A percentile compares a stretch with the other conserved stretches of the same genome.
Evolutionary conservation across 2,888 invertebrate genomes (phyloP).

Genomic region (Netelia melanura): DNA sequence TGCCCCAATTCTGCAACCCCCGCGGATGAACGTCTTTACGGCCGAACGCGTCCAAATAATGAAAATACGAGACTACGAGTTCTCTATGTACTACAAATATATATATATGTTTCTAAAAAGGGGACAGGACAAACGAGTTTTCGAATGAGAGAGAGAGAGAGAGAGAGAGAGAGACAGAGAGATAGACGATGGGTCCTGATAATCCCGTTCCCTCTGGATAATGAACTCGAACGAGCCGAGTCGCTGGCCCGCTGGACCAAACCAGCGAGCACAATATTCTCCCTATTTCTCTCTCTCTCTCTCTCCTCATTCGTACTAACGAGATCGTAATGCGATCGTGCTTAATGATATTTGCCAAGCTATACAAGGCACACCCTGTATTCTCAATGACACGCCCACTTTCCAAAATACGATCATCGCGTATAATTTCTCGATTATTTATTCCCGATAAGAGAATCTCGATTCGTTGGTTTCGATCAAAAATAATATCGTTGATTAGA

Average conservation of each 20-base stretch:
- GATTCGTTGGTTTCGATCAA: neutral
- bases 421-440: too few relatives aligned
- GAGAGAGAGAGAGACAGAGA: slow-evolving; percentile 55
- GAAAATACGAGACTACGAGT: slow-evolving; percentile 68
- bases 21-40: slow-evolving; percentile 78
- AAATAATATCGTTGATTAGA: neutral
- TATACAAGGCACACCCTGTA: slow-evolving; percentile 49
- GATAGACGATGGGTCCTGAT: slow-evolving; percentile 51
- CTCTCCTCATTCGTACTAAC: slow-evolving; percentile 72
- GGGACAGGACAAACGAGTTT: slow-evolving; percentile 59
- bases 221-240: slow-evolving; percentile 70
- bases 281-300: slow-evolving; percentile 2
- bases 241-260: slow-evolving; percentile 26
- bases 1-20: slow-evolving; percentile 72
- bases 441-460: too few relatives aligned
- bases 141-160: slow-evolving; percentile 30
- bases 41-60: slow-evolving; percentile 81
- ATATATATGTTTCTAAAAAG: slow-evolving; percentile 38
- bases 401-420: neutral
- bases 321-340: slow-evolving; percentile 74
- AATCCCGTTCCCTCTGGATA: slow-evolving; percentile 72
- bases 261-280: slow-evolving; percentile 21
- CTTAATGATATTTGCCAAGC: slow-evolving; percentile 68
- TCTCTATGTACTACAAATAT: slow-evolving; percentile 12
- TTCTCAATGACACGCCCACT: neutral